A percentile compares a stretch with the other conserved stretches of the same genome.
phyloP scores from a whole-genome alignment of 2,888 invertebrate species.

The Calliphora vomitoria region DNA sequence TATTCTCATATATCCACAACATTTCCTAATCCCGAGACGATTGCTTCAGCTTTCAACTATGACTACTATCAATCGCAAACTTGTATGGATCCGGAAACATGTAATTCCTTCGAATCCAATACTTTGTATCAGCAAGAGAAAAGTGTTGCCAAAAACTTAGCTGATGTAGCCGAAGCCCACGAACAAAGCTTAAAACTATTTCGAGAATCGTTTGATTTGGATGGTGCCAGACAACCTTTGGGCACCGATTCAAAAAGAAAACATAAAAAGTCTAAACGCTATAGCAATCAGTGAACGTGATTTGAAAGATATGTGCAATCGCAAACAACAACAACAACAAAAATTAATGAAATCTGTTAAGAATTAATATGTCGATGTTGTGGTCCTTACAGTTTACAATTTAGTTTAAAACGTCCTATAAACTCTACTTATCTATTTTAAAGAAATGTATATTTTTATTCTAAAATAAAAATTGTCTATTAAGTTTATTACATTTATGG shows the following conservation, averaged over 20 bases:
- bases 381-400: slow-evolving; percentile 38
- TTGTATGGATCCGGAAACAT: slow-evolving; percentile 74
- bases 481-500: slow-evolving; percentile 52
- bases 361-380: slow-evolving; percentile 28
- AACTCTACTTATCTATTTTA: slow-evolving; percentile 59
- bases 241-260: slow-evolving; percentile 60
- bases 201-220: slow-evolving; percentile 67
- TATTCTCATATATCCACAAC: slow-evolving; percentile 29
- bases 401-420: slow-evolving; percentile 64
- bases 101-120: slow-evolving; percentile 68
- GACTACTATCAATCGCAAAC: slow-evolving; percentile 80
- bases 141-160: slow-evolving; percentile 59
- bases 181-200: slow-evolving; percentile 71
- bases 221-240: slow-evolving; percentile 10
- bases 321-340: neutral
- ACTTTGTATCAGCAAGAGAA: slow-evolving; percentile 51
- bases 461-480: slow-evolving; percentile 56
- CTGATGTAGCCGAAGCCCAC: slow-evolving; percentile 68
- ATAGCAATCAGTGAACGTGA: slow-evolving; percentile 25
- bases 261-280: slow-evolving; percentile 66
- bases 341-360: neutral
- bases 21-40: slow-evolving; percentile 66
- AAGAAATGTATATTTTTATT: slow-evolving; percentile 63
- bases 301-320: slow-evolving; percentile 1
- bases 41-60: slow-evolving; percentile 77